Evolutionary conservation across 2,113 vertebrate species (phyloP).

Genomic region (Pomatostomus ruficeps): DNA sequence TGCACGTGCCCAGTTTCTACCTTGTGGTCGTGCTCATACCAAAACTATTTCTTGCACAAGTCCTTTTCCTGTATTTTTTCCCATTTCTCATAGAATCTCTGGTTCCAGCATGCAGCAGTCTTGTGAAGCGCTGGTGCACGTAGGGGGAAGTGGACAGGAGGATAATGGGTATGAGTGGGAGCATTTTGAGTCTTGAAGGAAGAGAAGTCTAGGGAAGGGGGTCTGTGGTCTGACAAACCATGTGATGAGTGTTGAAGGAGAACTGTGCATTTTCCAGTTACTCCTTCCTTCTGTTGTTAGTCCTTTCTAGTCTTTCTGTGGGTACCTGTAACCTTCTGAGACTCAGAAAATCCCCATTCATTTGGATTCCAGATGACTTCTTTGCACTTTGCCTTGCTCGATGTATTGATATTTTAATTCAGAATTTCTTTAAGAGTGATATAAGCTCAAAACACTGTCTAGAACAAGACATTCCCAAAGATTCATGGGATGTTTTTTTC

Average conservation of each 20-base stretch:
- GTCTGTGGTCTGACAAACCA: neutral
- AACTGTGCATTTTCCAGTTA: neutral
- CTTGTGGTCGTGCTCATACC: fast-evolving
- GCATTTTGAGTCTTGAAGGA: neutral
- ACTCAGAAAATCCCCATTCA: neutral
- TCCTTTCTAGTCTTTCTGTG: neutral
- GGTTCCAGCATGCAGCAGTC: neutral
- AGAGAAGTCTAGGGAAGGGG: neutral
- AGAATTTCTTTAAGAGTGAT: neutral
- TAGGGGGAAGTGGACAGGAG: neutral
- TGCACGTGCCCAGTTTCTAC: neutral
- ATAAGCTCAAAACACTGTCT: neutral
- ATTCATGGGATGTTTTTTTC: neutral
- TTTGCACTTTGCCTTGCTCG: neutral
- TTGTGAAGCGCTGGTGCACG: neutral
- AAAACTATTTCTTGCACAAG: neutral
- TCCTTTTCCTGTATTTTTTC: neutral
- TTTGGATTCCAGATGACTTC: neutral
- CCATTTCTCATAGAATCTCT: neutral
- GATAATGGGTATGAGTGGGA: neutral
- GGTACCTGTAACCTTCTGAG: neutral
- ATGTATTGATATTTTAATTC: neutral
- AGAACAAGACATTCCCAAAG: neutral
- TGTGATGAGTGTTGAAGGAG: neutral
- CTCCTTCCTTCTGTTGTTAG: neutral